Evolutionary conservation across 92 coral and sea anemone genomes (phyloP).

Genomic region (Scolanthus callimorphus): DNA sequence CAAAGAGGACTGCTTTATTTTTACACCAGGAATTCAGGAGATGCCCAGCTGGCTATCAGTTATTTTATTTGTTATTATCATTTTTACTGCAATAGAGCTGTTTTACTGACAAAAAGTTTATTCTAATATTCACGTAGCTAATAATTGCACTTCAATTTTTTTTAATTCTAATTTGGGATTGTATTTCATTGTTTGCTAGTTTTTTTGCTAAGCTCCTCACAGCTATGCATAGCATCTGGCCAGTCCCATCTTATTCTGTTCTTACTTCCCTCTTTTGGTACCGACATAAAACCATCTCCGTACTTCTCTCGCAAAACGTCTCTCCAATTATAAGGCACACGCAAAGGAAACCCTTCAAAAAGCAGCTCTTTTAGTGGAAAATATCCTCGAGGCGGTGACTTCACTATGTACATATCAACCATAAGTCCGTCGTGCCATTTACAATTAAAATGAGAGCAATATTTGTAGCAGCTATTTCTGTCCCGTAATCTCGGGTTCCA

Average conservation of each 20-base stretch:
- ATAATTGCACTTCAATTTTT: too few relatives aligned
- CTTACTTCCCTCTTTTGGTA: constrained; percentile 34
- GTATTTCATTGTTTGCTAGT: too few relatives aligned
- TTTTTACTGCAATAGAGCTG: too few relatives aligned
- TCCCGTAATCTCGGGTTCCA: constrained; percentile 65
- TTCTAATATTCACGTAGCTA: too few relatives aligned
- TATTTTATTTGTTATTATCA: too few relatives aligned
- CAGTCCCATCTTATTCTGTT: constrained; percentile 11
- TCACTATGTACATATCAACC: constrained; percentile 49
- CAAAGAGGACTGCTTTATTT: too few relatives aligned
- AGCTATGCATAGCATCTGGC: constrained; percentile 54
- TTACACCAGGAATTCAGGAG: too few relatives aligned
- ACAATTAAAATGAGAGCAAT: constrained; percentile 41
- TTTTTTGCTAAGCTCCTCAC: constrained; percentile 33
- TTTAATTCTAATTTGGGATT: too few relatives aligned
- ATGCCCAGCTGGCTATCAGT: too few relatives aligned
- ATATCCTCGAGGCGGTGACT: constrained; percentile 1
- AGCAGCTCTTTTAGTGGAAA: constrained; percentile 56
- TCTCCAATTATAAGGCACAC: constrained; percentile 59
- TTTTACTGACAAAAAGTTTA: too few relatives aligned
- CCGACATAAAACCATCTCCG: constrained; percentile 40
- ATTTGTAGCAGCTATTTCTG: constrained; percentile 56
- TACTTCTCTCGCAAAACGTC: constrained; percentile 19
- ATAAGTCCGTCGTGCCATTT: constrained; percentile 65
- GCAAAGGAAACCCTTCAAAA: constrained; percentile 65